A percentile compares a stretch with the other conserved stretches of the same genome.
phyloP scores from a whole-genome alignment of 2,797 vertebrate genomes.

The Spinus pinus region DNA sequence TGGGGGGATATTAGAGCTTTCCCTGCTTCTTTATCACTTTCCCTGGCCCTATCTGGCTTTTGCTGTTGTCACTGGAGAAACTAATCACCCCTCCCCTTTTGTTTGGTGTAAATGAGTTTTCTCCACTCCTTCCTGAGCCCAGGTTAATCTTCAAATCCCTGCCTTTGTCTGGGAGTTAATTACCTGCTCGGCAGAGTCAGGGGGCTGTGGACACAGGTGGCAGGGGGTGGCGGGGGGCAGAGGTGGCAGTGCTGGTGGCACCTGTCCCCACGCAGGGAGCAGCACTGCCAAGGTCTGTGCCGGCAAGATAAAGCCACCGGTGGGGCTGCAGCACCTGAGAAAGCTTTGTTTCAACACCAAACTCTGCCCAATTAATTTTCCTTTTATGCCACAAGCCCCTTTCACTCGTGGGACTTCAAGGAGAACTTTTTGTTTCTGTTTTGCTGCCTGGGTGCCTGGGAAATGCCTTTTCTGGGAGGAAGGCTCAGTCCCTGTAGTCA shows the following conservation, averaged over 20 bases:
- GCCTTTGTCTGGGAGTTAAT: conserved; percentile 78
- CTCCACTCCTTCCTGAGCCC: conserved; percentile 43
- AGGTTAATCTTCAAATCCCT: conserved; percentile 78
- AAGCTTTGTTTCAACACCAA: background rate
- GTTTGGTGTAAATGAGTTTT: conserved; percentile 79
- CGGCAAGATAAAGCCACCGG: background rate
- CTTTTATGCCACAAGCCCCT: background rate
- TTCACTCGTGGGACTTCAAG: background rate
- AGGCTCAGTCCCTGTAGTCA: background rate
- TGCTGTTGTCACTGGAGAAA: conserved; percentile 65
- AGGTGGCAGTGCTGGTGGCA: background rate
- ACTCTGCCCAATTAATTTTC: conserved; percentile 18
- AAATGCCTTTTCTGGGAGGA: background rate
- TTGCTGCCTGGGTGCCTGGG: background rate
- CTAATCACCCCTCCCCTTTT: conserved; percentile 74
- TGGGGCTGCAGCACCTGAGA: background rate
- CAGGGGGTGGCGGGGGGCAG: background rate
- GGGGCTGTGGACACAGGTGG: conserved; percentile 4
- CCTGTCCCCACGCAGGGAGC: background rate
- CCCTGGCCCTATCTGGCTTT: conserved; percentile 44
- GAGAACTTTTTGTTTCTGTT: background rate
- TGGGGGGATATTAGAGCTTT: conserved; percentile 50
- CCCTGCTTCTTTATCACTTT: conserved; percentile 58
- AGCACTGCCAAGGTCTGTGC: background rate
- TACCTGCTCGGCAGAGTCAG: conserved; percentile 62